Base-by-base conservation (phyloP, 2,888 invertebrate species). In the Xylophagus ater region DNA sequence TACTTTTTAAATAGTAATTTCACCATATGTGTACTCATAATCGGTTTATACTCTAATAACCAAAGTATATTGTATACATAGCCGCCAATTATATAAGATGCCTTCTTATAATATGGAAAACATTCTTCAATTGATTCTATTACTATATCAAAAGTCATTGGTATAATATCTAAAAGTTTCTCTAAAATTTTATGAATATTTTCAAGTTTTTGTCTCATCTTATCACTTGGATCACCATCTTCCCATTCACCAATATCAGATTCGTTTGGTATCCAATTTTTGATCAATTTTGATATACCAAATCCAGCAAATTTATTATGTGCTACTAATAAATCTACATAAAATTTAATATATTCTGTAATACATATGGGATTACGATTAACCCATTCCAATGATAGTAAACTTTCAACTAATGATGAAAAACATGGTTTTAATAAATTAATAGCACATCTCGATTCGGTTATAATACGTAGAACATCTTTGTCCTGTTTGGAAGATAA, bases 21-120 rank as follows among this genome's bases (percentile, higher is more conserved):
- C 50, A 92, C 66, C 20, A 92, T 71, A 47, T 78, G 73, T 48
- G 74, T 72, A 34, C 76, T 70, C 36, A 85, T 67, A 1, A 73
- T 68, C 0, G 87, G 84, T 48, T 83, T 73, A 57, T 87, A 87
- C 29, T 77, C 73, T 42, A 78, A 66, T 48, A 89, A 70, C 70
- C 77, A 76, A 37, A 93, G 69, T 29, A 89, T 60, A 61, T 89
- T 88, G 54, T 80, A 74, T 13, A 87, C 59, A 60, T 82, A 93
- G 9, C 79, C 74, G 53, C 81, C 78, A 47, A 86, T 81, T 2
- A 72, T 58, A 52, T 76, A 76, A 4, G 76, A 65, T 1, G 77
- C 69, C 40, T 73, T 76, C 52, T 76, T 80, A 56, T 77, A 73
- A 58, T 86, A 92, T 0, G 93, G 93, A 61, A 81, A 90, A 33